Percentiles rank a stretch among this genome's conserved stretches.
Evolutionary conservation across 2,888 invertebrate genomes (phyloP).

Genomic region (Brachyopa scutellaris): DNA sequence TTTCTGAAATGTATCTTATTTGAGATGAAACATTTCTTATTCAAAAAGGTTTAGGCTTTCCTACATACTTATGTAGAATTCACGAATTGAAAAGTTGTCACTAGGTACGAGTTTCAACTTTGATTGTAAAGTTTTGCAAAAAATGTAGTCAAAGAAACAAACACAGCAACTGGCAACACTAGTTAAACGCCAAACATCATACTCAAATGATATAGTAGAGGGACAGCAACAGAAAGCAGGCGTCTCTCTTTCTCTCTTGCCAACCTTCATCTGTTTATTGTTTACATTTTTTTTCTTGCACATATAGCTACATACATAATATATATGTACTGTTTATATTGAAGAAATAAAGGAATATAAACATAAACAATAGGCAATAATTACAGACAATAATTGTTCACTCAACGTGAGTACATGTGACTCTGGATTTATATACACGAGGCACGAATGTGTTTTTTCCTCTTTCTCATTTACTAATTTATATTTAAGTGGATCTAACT

Average conservation of each 20-base stretch:
- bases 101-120: no score
- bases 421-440: background rate
- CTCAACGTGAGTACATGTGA: background rate
- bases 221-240: no score
- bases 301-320: background rate
- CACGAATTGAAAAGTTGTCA: no score
- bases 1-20: no score
- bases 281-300: constrained; percentile 25
- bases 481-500: constrained; percentile 14
- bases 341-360: background rate
- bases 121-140: no score
- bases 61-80: no score
- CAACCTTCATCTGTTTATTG: constrained; percentile 31
- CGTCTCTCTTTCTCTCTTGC: background rate
- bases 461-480: background rate
- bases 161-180: constrained; percentile 9
- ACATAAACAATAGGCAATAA: background rate
- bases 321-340: background rate
- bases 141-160: no score
- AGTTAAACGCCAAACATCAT: background rate
- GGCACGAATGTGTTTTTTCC: background rate
- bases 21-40: no score
- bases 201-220: constrained; percentile 2
- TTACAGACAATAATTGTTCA: background rate
- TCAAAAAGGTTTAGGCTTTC: no score